phyloP scores from a whole-genome alignment of 2,888 invertebrate genomes.

The Dusona sp. region DNA sequence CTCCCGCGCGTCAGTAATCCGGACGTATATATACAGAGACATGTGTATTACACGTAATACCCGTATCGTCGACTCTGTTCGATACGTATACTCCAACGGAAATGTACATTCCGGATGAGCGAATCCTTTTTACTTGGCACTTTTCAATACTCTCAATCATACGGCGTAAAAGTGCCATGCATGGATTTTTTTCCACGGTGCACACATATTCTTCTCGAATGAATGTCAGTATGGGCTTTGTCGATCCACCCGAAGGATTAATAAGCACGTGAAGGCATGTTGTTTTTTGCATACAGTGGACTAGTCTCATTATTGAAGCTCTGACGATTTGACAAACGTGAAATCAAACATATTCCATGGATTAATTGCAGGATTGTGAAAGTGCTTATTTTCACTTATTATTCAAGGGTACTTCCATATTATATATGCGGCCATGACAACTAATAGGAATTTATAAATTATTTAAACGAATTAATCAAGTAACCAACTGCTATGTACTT shows the following conservation, averaged over 20 bases:
- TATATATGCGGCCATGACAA: neutral
- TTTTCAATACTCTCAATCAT: slow-evolving; percentile 30
- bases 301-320: neutral
- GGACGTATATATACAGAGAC: neutral
- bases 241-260: neutral
- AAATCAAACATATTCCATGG: neutral
- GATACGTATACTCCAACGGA: slow-evolving; percentile 26
- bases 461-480: neutral
- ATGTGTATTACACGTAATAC: slow-evolving; percentile 8
- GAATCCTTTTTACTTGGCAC: slow-evolving; percentile 27
- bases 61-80: slow-evolving; percentile 33
- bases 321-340: neutral
- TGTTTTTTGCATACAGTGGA: neutral
- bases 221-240: slow-evolving; percentile 6
- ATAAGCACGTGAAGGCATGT: slow-evolving; percentile 3
- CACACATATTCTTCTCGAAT: slow-evolving; percentile 2
- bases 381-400: neutral
- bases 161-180: slow-evolving; percentile 16
- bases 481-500: neutral
- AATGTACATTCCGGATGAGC: slow-evolving; percentile 35
- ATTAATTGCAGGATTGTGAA: neutral
- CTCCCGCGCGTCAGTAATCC: slow-evolving; percentile 33
- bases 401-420: neutral
- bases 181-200: slow-evolving; percentile 10
- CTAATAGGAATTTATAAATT: neutral